Base-by-base conservation (phyloP, 2,888 invertebrate species). In the Pristionchus arcanus region DNA sequence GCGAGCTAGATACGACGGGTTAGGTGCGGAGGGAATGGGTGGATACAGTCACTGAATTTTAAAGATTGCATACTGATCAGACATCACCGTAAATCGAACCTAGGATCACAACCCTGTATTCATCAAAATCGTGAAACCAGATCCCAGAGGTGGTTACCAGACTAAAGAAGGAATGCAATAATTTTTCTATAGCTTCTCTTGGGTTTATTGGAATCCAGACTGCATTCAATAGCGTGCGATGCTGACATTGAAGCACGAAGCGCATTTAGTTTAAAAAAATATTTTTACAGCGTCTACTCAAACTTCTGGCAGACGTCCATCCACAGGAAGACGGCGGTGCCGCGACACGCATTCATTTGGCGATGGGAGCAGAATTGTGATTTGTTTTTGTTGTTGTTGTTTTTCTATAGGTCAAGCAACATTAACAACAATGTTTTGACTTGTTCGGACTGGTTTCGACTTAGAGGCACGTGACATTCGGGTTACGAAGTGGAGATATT, bases 291-390 rank as follows among this genome's bases (percentile, higher is more conserved):
- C 21, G 59, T 59, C 55, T 85, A 85, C 37, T 85, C 84, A 21
- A 59, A 59, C 21, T 85, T 85, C 84, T 85, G 84, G 84, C 59
- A 55, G 59, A 85, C 84, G 55, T n/a, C 59, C 13, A 25, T 85
- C 19, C 84, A 85, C 59, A 85, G 25, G 84, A 85, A 85, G 59
- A 7, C 59, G 21, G 49, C 55, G 15, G 37, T 34, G 84, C 34
- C 84, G 7, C 55, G 59, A 19, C 59, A 59, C 49, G 55, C 84
- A 5, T 85, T 85, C 59, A 85, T 85, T 34, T 85, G 84, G 84
- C 28, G 34, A 59, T 85, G 84, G 84, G 59, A 55, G n/a, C 55
- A 55, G 59, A 85, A 59, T 25, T 85, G 84, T 85, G 31, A 11
- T n/a, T 4, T 77, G 37, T 16, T 25, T 16, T 25, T 19, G 19